Evolutionary conservation across 2,113 vertebrate species (phyloP), one percentile per base, ranked within the genome.

Genomic region (Piprites chloris): DNA sequence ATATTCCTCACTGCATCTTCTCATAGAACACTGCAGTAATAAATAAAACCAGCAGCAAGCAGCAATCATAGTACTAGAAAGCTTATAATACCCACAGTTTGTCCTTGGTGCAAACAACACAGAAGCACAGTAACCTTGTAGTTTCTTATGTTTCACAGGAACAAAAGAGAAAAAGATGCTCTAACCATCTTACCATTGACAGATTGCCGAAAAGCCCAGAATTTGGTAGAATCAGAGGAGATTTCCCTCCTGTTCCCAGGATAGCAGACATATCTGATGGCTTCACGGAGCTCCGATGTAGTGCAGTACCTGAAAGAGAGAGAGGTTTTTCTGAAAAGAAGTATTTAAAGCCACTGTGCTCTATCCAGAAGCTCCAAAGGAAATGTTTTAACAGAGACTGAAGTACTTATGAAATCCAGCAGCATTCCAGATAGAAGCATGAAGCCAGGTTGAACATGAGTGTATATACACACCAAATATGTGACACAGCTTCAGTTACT

Each of bases 201-300:
- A 98, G 28, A 95, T 85, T 95, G 90, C 97, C 92, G 15, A 98
- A 85, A 72, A 97, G 92, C 24, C 98, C 98, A 24, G 98, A 97
- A 81, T 94, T 97, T 76, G 98, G 97, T 4, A 97, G 37, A 56
- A 98, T 88, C 42, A 98, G 96, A 42, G 98, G 97, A 18, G 98
- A 98, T 58, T 87, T 97, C 55, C 96, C 96, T 86, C 97, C 98
- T 32, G 97, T 97, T 84, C 97, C 98, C 73, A 98, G 80, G 94
- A 98, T 96, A 68, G 96, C 84, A 63, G 98, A 98, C 67, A 98
- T 49, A 71, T 99, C 98, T 65, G 98, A 96, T 21, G 98, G 98
- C 85, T 96, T 98, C 32, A 96, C 58, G 42, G 96, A 94, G 83
- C 96, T 98, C 90, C 97, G 97, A 74, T 41, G 86, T 14, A 96